phyloP scores from a whole-genome alignment of 2,797 vertebrate genomes.

The Arnoldichthys spilopterus region DNA sequence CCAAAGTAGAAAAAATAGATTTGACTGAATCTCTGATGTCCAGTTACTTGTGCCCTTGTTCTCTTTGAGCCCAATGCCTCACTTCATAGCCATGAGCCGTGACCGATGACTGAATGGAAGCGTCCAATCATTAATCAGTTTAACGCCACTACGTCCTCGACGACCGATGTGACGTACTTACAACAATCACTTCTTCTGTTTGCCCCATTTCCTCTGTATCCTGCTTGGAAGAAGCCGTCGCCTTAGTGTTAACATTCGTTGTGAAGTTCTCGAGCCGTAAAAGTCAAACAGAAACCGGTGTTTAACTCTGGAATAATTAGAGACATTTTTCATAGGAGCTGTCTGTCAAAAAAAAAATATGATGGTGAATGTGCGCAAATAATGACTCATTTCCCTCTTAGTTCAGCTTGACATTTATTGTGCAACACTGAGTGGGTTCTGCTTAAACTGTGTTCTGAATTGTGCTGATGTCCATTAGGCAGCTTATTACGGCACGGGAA shows the following conservation, averaged over 20 bases:
- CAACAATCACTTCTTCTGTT: not conserved
- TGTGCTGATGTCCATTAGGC: not conserved
- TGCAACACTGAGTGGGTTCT: slow-evolving; percentile 11
- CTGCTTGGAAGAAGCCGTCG: not conserved
- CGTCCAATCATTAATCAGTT: slow-evolving; percentile 7
- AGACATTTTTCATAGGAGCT: not conserved
- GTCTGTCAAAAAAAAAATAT: not conserved
- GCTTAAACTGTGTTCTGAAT: not conserved
- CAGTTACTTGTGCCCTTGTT: not conserved
- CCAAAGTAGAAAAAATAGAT: too few species aligned
- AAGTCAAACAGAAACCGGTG: slow-evolving; percentile 11
- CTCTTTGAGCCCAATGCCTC: not conserved
- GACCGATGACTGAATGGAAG: not conserved
- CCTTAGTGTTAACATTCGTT: not conserved
- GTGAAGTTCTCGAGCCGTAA: not conserved
- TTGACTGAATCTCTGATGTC: too few species aligned
- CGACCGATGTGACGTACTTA: not conserved
- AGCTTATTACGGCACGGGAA: not conserved
- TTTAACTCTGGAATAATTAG: not conserved
- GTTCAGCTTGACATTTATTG: not conserved
- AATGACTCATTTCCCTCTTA: slow-evolving; percentile 11
- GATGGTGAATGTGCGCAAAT: slow-evolving; percentile 8
- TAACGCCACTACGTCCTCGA: not conserved
- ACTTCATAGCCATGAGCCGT: not conserved
- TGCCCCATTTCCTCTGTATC: not conserved